Evolutionary conservation across 2,888 invertebrate species (phyloP).

Genomic region (Phortica okadai): DNA sequence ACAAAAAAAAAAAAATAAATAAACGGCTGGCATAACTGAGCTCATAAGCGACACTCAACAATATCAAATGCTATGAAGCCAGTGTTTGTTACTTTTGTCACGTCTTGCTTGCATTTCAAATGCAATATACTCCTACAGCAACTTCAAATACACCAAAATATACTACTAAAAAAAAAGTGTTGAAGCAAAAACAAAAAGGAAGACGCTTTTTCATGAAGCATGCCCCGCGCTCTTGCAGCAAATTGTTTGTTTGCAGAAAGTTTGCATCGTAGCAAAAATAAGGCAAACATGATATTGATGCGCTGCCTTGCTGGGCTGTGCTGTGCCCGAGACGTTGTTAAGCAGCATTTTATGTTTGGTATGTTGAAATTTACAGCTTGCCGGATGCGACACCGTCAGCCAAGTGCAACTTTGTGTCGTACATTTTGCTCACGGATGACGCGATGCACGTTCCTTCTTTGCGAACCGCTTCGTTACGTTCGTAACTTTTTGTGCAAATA

Average conservation of each 20-base stretch:
- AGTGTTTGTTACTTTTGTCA: neutral
- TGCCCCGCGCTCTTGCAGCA: no score
- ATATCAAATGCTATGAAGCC: conserved; percentile 8
- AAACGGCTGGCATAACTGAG: neutral
- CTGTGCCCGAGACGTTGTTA: no score
- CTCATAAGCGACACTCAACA: neutral
- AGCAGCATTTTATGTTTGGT: no score
- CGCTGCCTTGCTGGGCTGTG: no score
- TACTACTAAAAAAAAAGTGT: neutral
- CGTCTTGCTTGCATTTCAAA: neutral
- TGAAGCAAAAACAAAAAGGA: neutral
- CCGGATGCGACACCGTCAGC: no score
- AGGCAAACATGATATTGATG: no score
- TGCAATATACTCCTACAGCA: neutral
- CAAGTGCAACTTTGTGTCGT: neutral
- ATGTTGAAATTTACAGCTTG: no score
- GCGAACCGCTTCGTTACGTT: neutral
- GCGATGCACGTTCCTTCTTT: neutral
- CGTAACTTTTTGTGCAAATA: neutral
- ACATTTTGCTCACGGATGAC: no score
- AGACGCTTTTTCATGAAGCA: no score
- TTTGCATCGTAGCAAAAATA: no score
- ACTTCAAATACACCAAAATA: neutral
- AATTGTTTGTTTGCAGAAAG: no score
- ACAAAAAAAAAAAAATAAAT: neutral